A percentile compares a stretch with the other conserved stretches of the same genome.
These are phyloP conservation scores for Pogona vitticeps DNA, from an alignment of 2,113 vertebrate species.

Conservation along the genomic window DNA sequence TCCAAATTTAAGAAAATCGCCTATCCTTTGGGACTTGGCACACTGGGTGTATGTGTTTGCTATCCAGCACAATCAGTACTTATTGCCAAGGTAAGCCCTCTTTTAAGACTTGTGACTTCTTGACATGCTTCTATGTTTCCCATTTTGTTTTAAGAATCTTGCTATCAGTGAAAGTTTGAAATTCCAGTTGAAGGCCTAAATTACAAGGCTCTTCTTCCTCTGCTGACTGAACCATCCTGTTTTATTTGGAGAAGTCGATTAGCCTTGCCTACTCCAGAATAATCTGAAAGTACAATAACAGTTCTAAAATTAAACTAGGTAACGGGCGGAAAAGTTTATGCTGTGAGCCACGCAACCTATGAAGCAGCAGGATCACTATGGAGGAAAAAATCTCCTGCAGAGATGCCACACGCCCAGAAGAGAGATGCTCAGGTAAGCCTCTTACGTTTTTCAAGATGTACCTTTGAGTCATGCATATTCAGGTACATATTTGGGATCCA, in stretches of 20 bases:
- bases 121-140: constrained; percentile 12
- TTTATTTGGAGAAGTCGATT: not conserved
- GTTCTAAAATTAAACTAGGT: constrained; percentile 64
- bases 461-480: not conserved
- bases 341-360: constrained; percentile 72
- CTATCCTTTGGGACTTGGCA: constrained; percentile 81
- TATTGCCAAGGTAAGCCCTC: constrained; percentile 83
- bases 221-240: not conserved
- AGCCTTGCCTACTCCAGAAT: not conserved
- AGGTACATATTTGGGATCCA: not conserved
- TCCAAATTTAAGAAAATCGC: constrained; percentile 84
- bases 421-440: constrained; percentile 63
- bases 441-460: not conserved
- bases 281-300: not conserved
- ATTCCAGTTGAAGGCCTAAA: not conserved
- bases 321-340: constrained; percentile 71
- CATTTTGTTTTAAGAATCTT: not conserved
- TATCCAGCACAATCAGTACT: constrained; percentile 87
- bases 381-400: constrained; percentile 57
- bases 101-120: not conserved
- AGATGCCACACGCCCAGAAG: constrained; percentile 36
- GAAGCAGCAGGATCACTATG: constrained; percentile 74
- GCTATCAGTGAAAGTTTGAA: not conserved
- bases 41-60: constrained; percentile 83
- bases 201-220: not conserved